Evolutionary conservation across 2,113 vertebrate genomes (phyloP).

Genomic region (Festucalex cinctus): DNA sequence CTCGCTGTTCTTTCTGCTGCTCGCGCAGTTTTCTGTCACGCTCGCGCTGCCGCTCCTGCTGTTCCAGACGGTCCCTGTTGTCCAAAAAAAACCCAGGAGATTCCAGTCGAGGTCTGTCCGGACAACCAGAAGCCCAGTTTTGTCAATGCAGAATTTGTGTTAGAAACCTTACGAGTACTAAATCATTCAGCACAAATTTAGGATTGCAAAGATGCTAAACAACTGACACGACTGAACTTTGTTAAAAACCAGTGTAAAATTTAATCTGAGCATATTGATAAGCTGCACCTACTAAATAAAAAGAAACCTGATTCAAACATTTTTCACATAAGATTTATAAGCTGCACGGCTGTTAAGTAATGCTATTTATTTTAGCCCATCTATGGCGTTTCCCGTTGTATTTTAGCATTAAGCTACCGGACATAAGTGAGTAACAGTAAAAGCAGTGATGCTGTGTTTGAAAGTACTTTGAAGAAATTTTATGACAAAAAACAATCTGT

Average conservation of each 20-base stretch:
- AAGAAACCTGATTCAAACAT: background rate
- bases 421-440: no score
- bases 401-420: no score
- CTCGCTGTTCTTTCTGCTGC: conserved; percentile 90
- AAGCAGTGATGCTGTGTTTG: no score
- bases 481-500: no score
- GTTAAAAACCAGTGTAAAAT: background rate
- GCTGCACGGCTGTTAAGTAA: background rate
- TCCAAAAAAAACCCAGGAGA: conserved; percentile 48
- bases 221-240: background rate
- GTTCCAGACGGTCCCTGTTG: conserved; percentile 91
- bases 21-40: conserved; percentile 89
- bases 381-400: no score
- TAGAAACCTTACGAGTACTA: background rate
- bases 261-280: background rate
- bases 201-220: background rate
- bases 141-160: conserved; percentile 24
- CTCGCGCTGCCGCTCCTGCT: conserved; percentile 87
- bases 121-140: conserved; percentile 45
- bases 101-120: conserved; percentile 50
- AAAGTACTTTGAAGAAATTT: no score
- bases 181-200: conserved; percentile 12
- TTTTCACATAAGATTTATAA: background rate
- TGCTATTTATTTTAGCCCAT: no score
- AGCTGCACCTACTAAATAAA: background rate